Conservation (phyloP, 2,888 invertebrate species). For the Gasteruption jaculator region DNA sequence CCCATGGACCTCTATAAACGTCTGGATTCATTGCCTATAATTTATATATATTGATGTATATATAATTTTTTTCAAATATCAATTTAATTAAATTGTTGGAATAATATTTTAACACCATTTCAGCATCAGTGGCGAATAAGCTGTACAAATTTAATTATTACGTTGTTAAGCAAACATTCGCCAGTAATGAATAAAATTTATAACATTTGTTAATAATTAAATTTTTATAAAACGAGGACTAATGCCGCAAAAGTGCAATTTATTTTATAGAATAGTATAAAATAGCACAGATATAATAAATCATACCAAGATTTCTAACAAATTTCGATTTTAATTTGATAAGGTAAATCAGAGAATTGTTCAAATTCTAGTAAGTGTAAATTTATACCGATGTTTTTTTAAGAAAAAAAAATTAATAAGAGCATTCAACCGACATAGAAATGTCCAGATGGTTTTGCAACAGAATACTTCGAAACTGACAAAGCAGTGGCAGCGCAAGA, state of each 20-base stretch:
- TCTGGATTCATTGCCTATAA: constrained; percentile 84
- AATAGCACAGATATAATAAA: too few species aligned
- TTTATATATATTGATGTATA: constrained; percentile 17
- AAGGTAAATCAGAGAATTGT: constrained; percentile 3
- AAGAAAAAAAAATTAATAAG: too few species aligned
- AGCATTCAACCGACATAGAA: constrained; percentile 66
- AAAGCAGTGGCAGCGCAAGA: constrained; percentile 79
- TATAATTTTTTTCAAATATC: constrained; percentile 2
- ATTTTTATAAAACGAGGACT: too few species aligned
- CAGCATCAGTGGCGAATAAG: neutral
- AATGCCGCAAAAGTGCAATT: too few species aligned
- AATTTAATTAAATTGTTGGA: neutral
- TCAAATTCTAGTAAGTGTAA: constrained; percentile 2
- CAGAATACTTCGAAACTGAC: constrained; percentile 72
- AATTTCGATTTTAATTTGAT: too few species aligned
- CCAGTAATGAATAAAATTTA: too few species aligned
- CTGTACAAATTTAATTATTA: neutral
- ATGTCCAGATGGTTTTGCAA: constrained; percentile 67
- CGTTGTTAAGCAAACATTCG: neutral
- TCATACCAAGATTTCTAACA: too few species aligned
- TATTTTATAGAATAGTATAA: too few species aligned
- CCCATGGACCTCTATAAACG: constrained; percentile 87
- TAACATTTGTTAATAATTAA: too few species aligned
- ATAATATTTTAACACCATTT: neutral
- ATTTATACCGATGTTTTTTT: constrained; percentile 1